Conservation (phyloP, 2,888 invertebrate genomes). For the Latheticus oryzae region DNA sequence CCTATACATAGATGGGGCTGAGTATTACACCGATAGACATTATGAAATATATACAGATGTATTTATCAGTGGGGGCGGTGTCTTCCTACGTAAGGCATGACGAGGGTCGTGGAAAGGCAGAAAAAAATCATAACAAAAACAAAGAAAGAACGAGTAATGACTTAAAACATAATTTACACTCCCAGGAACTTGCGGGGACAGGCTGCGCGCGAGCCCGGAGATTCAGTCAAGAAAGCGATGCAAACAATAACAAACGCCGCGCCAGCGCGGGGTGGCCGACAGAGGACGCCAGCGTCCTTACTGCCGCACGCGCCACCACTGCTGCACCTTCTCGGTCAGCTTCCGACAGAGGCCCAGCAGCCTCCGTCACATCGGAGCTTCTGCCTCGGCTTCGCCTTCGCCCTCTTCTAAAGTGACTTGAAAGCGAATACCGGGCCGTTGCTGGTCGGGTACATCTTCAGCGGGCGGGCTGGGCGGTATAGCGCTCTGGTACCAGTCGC, state of each 20-base stretch:
- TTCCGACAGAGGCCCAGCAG: slow-evolving; percentile 90
- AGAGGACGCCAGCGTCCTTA: slow-evolving; percentile 60
- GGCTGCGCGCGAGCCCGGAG: slow-evolving; percentile 58
- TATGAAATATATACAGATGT: slow-evolving; percentile 59
- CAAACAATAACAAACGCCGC: slow-evolving; percentile 63
- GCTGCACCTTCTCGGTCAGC: slow-evolving; percentile 85
- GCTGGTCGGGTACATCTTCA: slow-evolving; percentile 72
- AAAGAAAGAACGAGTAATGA: slow-evolving; percentile 31
- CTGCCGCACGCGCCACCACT: slow-evolving; percentile 89
- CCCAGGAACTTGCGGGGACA: slow-evolving; percentile 58
- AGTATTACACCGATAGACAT: slow-evolving; percentile 65
- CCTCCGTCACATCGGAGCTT: slow-evolving; percentile 92
- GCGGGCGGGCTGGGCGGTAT: slow-evolving; percentile 94
- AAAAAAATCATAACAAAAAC: slow-evolving; percentile 11
- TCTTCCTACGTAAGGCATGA: slow-evolving; percentile 65
- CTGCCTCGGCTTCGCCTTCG: slow-evolving; percentile 68
- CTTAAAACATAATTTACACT: slow-evolving; percentile 50
- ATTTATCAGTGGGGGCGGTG: slow-evolving; percentile 55
- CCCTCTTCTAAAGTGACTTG: slow-evolving; percentile 88
- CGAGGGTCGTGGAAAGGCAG: slow-evolving; percentile 60
- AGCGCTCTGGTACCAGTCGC: slow-evolving; percentile 90
- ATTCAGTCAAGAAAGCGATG: slow-evolving; percentile 64
- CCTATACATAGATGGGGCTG: slow-evolving; percentile 66
- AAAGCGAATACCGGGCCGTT: slow-evolving; percentile 68
- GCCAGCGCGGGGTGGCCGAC: slow-evolving; percentile 62